Percentiles rank a stretch among this genome's conserved stretches.
Evolutionary conservation across 64 coral and sea anemone genomes (phyloP).

Genomic region (Stichodactyla mertensii): DNA sequence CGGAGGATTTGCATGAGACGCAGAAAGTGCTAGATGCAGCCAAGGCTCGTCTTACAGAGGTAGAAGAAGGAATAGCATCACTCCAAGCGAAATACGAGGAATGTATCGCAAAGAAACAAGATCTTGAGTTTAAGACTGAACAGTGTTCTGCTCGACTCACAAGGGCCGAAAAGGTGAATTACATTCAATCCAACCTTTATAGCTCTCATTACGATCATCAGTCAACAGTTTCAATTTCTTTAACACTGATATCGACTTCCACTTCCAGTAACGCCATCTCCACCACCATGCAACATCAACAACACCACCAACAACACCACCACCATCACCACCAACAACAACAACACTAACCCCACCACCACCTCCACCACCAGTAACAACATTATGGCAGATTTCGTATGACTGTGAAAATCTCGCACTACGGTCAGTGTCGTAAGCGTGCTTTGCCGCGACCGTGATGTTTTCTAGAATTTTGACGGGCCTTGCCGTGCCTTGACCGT

Average conservation of each 20-base stretch:
- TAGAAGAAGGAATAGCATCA: conserved; percentile 93
- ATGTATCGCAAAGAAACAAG: conserved; percentile 92
- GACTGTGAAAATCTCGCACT: no score
- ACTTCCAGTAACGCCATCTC: background rate
- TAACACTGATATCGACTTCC: no score
- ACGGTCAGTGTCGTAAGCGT: no score
- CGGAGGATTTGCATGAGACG: conserved; percentile 89
- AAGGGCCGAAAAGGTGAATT: conserved; percentile 86
- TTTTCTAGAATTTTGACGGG: no score
- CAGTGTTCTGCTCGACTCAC: conserved; percentile 80
- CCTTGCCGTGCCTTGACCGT: no score
- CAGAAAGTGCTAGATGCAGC: conserved; percentile 87
- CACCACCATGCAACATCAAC: background rate
- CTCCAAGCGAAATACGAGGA: conserved; percentile 99
- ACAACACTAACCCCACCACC: no score
- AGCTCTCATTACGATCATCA: background rate
- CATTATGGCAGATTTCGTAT: no score
- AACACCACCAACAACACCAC: no score
- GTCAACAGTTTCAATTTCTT: background rate
- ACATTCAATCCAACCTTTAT: background rate
- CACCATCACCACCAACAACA: no score
- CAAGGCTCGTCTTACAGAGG: conserved; percentile 78
- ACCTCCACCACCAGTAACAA: no score
- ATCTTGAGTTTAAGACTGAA: conserved; percentile 94
- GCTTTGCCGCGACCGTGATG: no score